phyloP scores from a whole-genome alignment of 1,140 invertebrate species.

The Scylla paramamosain region DNA sequence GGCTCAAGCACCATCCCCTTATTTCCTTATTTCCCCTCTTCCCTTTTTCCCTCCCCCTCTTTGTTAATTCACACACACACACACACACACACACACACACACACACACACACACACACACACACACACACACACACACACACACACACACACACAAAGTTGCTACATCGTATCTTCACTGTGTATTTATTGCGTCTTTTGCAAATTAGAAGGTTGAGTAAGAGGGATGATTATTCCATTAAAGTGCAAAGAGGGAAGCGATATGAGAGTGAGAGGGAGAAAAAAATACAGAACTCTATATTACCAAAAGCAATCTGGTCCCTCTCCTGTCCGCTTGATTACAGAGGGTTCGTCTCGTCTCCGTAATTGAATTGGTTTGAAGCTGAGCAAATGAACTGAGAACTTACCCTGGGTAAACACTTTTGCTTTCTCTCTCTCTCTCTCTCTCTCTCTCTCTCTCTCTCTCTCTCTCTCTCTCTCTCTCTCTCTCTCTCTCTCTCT shows the following conservation, averaged over 20 bases:
- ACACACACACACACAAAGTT: not conserved
- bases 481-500: not conserved
- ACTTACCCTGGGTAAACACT: constrained; percentile 9
- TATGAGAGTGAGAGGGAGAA: not conserved
- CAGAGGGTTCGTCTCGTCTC: constrained; percentile 6
- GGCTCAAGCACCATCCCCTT: not conserved
- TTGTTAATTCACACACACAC: not conserved
- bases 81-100: constrained; percentile 8
- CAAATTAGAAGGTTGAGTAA: not conserved
- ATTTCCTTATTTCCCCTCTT: not conserved
- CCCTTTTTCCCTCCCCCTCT: not conserved
- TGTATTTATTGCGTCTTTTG: not conserved
- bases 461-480: constrained; percentile 7
- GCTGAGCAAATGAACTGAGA: constrained; percentile 21
- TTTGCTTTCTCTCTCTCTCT: constrained; percentile 4
- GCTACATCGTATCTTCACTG: not conserved
- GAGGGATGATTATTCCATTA: constrained; percentile 14
- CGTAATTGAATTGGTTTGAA: constrained; percentile 15
- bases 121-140: constrained; percentile 20
- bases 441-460: not conserved
- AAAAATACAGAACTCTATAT: not conserved
- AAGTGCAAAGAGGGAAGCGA: not conserved
- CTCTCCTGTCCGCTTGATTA: constrained; percentile 1
- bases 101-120: constrained; percentile 20
- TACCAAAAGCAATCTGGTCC: not conserved